phyloP scores from a whole-genome alignment of 2,113 vertebrate species.

The Tamias sibiricus region DNA sequence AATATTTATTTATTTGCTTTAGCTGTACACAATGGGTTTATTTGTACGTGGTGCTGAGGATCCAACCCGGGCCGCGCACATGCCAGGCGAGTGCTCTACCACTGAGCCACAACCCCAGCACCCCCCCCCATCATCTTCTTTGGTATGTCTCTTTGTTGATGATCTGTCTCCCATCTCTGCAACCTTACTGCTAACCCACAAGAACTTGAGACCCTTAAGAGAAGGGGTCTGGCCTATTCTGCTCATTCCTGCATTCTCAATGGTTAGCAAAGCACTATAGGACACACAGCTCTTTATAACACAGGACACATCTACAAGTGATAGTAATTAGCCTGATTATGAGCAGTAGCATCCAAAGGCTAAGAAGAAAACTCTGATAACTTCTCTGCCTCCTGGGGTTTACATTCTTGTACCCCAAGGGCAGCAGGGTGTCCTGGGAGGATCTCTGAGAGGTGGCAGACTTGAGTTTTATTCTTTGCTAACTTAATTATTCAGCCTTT shows the following conservation, averaged over 20 bases:
- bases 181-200: not conserved
- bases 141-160: not conserved
- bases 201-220: not conserved
- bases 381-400: not conserved
- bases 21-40: too few species aligned
- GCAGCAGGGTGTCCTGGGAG: not conserved
- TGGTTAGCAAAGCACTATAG: not conserved
- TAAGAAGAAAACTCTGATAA: not conserved
- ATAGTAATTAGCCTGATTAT: not conserved
- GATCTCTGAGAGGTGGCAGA: not conserved
- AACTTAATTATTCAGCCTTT: not conserved
- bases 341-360: not conserved
- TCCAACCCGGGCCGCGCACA: too few species aligned
- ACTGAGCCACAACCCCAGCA: too few species aligned
- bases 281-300: not conserved
- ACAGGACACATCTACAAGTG: fast-evolving
- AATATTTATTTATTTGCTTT: too few species aligned
- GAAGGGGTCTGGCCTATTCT: not conserved
- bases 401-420: not conserved
- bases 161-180: not conserved
- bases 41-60: too few species aligned
- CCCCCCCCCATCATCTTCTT: not conserved
- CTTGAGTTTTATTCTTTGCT: not conserved
- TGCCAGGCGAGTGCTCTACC: too few species aligned
- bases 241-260: not conserved